Conservation (phyloP, 2,888 invertebrate species). For the Plebejus anna region DNA sequence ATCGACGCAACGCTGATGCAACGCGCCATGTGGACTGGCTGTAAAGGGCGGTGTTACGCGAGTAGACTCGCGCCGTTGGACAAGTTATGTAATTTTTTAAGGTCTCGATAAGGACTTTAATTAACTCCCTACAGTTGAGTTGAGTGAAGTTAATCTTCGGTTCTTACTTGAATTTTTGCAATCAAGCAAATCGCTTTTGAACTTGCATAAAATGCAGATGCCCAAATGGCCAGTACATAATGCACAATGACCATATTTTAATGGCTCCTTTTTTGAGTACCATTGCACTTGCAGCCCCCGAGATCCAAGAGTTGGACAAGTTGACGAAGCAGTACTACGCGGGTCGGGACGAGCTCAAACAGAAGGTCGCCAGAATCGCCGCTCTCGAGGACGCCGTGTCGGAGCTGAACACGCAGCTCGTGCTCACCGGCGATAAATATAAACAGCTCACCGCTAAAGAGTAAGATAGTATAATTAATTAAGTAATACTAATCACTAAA, state of each 20-base stretch:
- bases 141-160: too few relatives aligned
- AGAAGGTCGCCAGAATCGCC: slow-evolving; percentile 43
- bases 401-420: slow-evolving; percentile 53
- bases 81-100: slow-evolving; percentile 61
- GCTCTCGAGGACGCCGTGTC: slow-evolving; percentile 51
- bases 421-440: slow-evolving; percentile 55
- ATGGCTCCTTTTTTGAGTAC: too few relatives aligned
- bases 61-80: slow-evolving; percentile 80
- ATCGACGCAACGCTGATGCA: too few relatives aligned
- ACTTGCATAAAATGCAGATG: too few relatives aligned
- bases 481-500: too few relatives aligned
- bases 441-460: slow-evolving; percentile 56
- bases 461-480: too few relatives aligned
- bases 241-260: too few relatives aligned
- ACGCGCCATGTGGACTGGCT: too few relatives aligned
- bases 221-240: too few relatives aligned
- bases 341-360: slow-evolving; percentile 56
- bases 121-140: neutral
- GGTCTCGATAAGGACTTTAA: neutral
- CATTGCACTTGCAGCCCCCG: slow-evolving; percentile 53
- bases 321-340: slow-evolving; percentile 57
- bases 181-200: too few relatives aligned
- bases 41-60: slow-evolving; percentile 25
- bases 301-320: slow-evolving; percentile 60
- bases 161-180: too few relatives aligned